Evolutionary conservation across 1,140 invertebrate species (phyloP).

Genomic region (Andrena cerasifolii): DNA sequence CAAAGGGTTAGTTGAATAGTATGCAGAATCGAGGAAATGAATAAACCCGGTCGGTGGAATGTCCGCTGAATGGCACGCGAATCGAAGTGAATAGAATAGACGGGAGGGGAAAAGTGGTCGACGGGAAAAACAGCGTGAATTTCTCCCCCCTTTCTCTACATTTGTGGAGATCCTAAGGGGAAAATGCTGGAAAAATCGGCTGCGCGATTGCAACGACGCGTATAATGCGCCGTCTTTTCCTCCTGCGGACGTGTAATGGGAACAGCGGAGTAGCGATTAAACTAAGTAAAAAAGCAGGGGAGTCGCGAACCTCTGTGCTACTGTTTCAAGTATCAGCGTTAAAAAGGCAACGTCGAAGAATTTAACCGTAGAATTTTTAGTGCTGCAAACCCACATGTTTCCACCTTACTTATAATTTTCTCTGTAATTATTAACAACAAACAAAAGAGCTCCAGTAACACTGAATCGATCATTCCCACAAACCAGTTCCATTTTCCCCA

Average conservation of each 20-base stretch:
- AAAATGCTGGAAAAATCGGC: not conserved
- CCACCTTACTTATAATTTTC: too few relatives aligned
- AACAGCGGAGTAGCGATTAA: not conserved
- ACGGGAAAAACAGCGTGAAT: slow-evolving; percentile 1
- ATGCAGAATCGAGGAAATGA: not conserved
- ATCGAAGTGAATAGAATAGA: slow-evolving; percentile 9
- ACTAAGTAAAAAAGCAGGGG: too few relatives aligned
- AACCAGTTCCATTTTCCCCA: too few relatives aligned
- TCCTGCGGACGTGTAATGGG: not conserved
- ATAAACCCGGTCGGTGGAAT: slow-evolving; percentile 12
- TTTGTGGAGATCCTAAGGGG: not conserved
- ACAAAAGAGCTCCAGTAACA: too few relatives aligned
- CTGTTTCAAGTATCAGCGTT: too few relatives aligned
- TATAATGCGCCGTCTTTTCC: not conserved
- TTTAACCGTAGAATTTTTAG: too few relatives aligned
- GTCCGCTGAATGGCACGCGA: slow-evolving; percentile 1
- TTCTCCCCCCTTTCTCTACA: not conserved
- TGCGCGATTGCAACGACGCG: not conserved
- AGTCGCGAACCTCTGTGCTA: too few relatives aligned
- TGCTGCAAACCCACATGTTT: too few relatives aligned
- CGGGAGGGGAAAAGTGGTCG: slow-evolving; percentile 2
- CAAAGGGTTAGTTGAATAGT: slow-evolving; percentile 9
- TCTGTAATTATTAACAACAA: too few relatives aligned
- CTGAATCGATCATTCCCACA: too few relatives aligned
- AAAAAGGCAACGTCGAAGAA: too few relatives aligned